Base-by-base conservation (phyloP, 2,888 invertebrate genomes). In the Megalurothrips usitatus region DNA sequence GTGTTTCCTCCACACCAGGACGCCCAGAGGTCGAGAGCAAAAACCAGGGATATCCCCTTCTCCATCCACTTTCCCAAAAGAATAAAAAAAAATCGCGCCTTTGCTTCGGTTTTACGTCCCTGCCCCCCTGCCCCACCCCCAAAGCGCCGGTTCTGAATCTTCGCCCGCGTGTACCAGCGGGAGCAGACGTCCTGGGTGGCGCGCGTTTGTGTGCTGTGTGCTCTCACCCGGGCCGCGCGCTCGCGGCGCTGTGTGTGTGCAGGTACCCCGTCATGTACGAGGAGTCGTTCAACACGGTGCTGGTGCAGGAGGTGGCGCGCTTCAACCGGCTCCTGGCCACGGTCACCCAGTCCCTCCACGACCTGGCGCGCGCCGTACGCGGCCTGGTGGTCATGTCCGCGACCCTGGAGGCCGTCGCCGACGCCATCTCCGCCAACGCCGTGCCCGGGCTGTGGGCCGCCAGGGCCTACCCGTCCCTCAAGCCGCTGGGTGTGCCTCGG, bases 261-360 rank as follows among this genome's bases (percentile, higher is more conserved):
- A 94, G 93, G 82, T 96, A 94, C 87, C 96, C 96, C 0, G 94
- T 96, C 0, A 88, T 92, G 78, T 96, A 96, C 86, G 93, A 94
- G 85, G 96, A 96, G 88, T 96, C 96, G 0, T 90, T 97, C 87
- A 96, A 96, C 87, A 96, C 96, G 0, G 96, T 97, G 17, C 88
- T 97, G 17, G 90, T 93, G 11, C 96, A 97, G 87, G 96, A 97
- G 87, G 92, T 94, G 49, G 93, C 94, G 83, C 90, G 96, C 82
- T 96, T 93, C 86, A 92, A 94, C 84, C 90, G 89, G 80, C 87
- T 95, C 26, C 87, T 94, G 47, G 86, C 84, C 11, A 89, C 91
- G 19, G 91, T 91, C 79, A 86, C 86, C 12, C 87, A 87, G n/a
- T 90, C 91, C 1, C 86, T 94, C 68, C 88, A 85, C 78, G 87